Conservation (phyloP, 2,797 vertebrate species). For the Cetoscarus ocellatus region DNA sequence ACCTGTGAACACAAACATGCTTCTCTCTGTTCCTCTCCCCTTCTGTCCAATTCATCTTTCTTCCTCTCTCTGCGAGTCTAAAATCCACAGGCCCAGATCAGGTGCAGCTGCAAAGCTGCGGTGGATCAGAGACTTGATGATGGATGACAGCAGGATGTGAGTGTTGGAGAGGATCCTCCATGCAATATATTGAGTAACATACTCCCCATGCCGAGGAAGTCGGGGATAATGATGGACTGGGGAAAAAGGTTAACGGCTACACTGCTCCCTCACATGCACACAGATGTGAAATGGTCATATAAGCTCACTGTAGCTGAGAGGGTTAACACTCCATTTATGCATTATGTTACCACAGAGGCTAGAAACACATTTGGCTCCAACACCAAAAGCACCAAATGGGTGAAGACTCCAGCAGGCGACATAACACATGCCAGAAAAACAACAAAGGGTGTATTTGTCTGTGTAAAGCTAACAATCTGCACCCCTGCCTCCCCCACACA, state of each 20-base stretch:
- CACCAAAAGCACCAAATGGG: slow-evolving; percentile 69
- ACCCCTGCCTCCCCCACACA: slow-evolving; percentile 16
- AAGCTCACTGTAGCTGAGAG: slow-evolving; percentile 30
- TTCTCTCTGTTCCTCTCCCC: slow-evolving; percentile 16
- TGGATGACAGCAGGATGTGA: slow-evolving; percentile 46
- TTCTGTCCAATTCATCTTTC: slow-evolving; percentile 36
- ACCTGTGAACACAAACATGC: slow-evolving; percentile 10
- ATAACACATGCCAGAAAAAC: slow-evolving; percentile 47
- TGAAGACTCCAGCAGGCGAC: slow-evolving; percentile 34
- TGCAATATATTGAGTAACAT: slow-evolving; percentile 53
- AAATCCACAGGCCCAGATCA: slow-evolving; percentile 49
- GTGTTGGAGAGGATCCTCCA: slow-evolving; percentile 58
- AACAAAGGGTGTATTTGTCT: slow-evolving; percentile 70
- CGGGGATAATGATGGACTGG: slow-evolving; percentile 52
- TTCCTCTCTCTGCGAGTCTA: slow-evolving; percentile 24
- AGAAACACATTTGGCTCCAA: slow-evolving; percentile 65
- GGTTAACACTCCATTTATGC: slow-evolving; percentile 47
- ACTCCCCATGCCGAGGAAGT: slow-evolving; percentile 51
- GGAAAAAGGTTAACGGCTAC: slow-evolving; percentile 60
- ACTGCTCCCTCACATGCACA: slow-evolving; percentile 26
- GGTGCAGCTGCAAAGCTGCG: slow-evolving; percentile 55
- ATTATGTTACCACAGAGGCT: slow-evolving; percentile 45
- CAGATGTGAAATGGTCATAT: slow-evolving; percentile 7
- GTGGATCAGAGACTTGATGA: slow-evolving; percentile 61
- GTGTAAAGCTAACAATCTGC: slow-evolving; percentile 56